Conservation (phyloP, 2,113 vertebrate genomes). For the Ascaphus truei region DNA sequence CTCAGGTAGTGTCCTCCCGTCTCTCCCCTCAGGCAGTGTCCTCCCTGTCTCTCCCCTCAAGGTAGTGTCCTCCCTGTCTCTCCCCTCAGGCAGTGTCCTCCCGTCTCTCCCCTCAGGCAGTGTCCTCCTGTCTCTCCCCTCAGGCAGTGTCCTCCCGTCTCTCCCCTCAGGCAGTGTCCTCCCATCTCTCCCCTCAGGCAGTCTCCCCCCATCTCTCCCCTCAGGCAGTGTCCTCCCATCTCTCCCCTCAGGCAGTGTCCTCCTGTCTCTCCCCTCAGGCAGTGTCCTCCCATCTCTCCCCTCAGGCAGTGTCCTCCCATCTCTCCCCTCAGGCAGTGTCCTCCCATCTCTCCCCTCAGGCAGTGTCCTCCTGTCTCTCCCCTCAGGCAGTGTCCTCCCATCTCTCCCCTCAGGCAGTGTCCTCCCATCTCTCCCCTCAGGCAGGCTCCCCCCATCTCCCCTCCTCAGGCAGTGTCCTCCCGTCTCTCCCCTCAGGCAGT, state of each 20-base stretch:
- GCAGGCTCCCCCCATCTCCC: slow-evolving; percentile 62
- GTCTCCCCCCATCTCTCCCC: background rate
- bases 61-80: slow-evolving; percentile 6
- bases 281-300: slow-evolving; percentile 6
- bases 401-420: background rate
- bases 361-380: background rate
- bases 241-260: background rate
- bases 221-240: background rate
- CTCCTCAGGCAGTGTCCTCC: background rate
- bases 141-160: too few relatives aligned
- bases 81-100: background rate
- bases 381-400: background rate
- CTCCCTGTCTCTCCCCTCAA: background rate
- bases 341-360: too few relatives aligned
- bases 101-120: background rate
- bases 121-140: background rate
- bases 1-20: too few relatives aligned
- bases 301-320: too few relatives aligned
- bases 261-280: background rate
- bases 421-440: slow-evolving; percentile 49
- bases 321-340: background rate
- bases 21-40: background rate
- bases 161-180: background rate
- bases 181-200: background rate
- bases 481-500: background rate